Evolutionary conservation across 2,888 invertebrate species (phyloP).

Genomic region (Leptopilina myrica): DNA sequence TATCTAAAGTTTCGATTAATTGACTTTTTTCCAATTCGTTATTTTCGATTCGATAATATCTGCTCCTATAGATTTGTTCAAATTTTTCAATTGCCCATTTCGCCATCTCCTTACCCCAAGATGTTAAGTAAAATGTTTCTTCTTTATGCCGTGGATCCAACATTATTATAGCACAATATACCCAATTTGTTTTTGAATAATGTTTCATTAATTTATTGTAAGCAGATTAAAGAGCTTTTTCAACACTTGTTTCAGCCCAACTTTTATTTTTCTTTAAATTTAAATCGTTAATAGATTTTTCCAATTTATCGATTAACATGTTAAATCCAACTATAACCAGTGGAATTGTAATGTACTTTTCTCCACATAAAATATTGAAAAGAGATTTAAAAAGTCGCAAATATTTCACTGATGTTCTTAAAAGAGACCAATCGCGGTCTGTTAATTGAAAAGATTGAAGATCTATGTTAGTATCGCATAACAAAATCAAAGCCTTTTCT

Average conservation of each 20-base stretch:
- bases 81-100: not conserved
- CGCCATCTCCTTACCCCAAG: not conserved
- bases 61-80: not conserved
- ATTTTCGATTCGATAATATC: not conserved
- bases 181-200: too few species aligned
- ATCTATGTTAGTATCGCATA: slow-evolving; percentile 1
- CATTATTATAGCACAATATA: not conserved
- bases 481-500: slow-evolving; percentile 38
- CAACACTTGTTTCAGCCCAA: not conserved
- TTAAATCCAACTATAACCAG: not conserved
- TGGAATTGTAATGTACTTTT: slow-evolving; percentile 31
- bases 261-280: not conserved
- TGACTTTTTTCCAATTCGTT: not conserved
- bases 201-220: too few species aligned
- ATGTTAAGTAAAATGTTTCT: not conserved
- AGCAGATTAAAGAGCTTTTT: not conserved
- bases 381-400: not conserved
- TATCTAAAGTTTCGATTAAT: not conserved
- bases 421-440: not conserved
- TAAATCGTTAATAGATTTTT: not conserved
- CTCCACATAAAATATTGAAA: slow-evolving; percentile 11
- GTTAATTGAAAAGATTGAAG: not conserved
- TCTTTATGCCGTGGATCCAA: not conserved
- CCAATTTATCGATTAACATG: not conserved
- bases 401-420: not conserved